These are phyloP conservation scores for Notodonta ziczac DNA, from an alignment of 2,888 invertebrate species.

Conservation along the genomic window DNA sequence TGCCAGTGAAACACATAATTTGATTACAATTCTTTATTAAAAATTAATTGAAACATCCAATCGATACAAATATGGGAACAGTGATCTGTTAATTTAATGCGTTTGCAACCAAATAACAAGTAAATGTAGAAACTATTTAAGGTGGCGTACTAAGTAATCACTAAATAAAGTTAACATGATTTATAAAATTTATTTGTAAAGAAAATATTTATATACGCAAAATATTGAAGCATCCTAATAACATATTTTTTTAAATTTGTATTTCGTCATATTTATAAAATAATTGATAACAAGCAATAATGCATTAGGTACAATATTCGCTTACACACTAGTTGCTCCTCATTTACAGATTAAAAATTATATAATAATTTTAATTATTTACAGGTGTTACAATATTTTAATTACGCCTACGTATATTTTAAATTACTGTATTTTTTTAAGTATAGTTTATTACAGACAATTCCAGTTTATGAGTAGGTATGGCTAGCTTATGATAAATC, in stretches of 20 bases:
- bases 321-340: slow-evolving; percentile 80
- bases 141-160: too few relatives aligned
- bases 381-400: slow-evolving; percentile 34
- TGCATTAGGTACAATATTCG: slow-evolving; percentile 24
- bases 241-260: too few relatives aligned
- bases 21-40: slow-evolving; percentile 71
- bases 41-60: slow-evolving; percentile 70
- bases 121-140: background rate
- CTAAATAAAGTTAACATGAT: too few relatives aligned
- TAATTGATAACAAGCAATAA: background rate
- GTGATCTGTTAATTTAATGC: slow-evolving; percentile 31
- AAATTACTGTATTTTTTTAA: slow-evolving; percentile 25
- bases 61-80: slow-evolving; percentile 57
- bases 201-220: too few relatives aligned
- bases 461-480: slow-evolving; percentile 11
- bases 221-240: too few relatives aligned
- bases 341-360: slow-evolving; percentile 70
- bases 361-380: slow-evolving; percentile 49
- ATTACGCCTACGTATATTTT: slow-evolving; percentile 19
- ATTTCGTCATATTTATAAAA: too few relatives aligned
- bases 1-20: slow-evolving; percentile 14
- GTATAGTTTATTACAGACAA: slow-evolving; percentile 28
- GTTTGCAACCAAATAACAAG: slow-evolving; percentile 22
- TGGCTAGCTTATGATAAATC: slow-evolving; percentile 36
- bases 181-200: too few relatives aligned